Percentiles rank a stretch among this genome's conserved stretches.
These are phyloP conservation scores for Oryzaephilus surinamensis DNA, from an alignment of 1,140 invertebrate species.

Conservation along the genomic window DNA sequence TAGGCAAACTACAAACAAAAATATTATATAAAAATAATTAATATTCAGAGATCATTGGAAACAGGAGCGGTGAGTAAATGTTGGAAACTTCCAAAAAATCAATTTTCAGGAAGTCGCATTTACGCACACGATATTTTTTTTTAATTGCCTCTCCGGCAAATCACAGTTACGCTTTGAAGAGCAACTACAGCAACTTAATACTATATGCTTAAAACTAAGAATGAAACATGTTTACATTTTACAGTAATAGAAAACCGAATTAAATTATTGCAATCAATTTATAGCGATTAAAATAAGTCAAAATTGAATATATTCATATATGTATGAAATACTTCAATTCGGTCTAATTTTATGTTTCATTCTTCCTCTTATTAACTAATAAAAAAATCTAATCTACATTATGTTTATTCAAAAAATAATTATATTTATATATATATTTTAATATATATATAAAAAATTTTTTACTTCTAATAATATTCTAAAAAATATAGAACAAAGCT, in stretches of 20 bases:
- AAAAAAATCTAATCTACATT: no score
- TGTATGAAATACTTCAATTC: no score
- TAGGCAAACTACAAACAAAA: conserved; percentile 30
- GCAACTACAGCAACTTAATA: conserved; percentile 29
- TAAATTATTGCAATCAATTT: background rate
- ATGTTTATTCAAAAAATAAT: no score
- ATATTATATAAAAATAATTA: conserved; percentile 25
- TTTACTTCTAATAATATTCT: no score
- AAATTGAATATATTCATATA: background rate
- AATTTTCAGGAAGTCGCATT: conserved; percentile 12
- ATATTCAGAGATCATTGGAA: conserved; percentile 35
- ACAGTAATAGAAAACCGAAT: background rate
- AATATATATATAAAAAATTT: conserved; percentile 21
- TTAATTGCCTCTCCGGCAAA: conserved; percentile 29
- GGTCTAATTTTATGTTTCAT: conserved; percentile 7
- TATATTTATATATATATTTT: no score
- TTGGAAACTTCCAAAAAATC: conserved; percentile 10
- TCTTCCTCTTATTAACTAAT: no score
- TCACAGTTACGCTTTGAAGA: conserved; percentile 39
- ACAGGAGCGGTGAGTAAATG: conserved; percentile 31
- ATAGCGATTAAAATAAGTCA: background rate
- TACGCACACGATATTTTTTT: conserved; percentile 9
- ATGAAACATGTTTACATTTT: conserved; percentile 14
- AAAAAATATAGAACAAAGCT: no score
- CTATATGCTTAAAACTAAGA: conserved; percentile 22